Evolutionary conservation across 2,113 vertebrate genomes (phyloP), one percentile per base, ranked within the genome.

Genomic region (Stigmatopora argus): DNA sequence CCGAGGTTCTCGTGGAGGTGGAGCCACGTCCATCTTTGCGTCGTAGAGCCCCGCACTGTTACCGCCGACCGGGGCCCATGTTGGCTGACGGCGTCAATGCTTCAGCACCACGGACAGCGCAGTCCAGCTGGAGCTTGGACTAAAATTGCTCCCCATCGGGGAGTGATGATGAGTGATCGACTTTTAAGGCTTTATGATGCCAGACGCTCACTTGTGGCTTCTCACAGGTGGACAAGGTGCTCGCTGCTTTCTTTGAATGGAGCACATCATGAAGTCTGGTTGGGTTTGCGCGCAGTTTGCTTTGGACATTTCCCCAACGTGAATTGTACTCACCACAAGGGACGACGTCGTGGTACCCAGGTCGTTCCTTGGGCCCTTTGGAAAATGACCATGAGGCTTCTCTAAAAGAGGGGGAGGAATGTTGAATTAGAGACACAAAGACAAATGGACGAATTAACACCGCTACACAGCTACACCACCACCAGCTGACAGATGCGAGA

Each of bases 401-500:
- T 31, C 13, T 31, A 56, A 31, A 53, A 31, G 2, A 7, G 15
- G 31, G 51, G 19, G 51, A 13, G 21, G 21, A 23, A 23, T 53
- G 1, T 21, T 51, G 19, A 44, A 23, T 45, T 71, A 51, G 66
- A 72, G 59, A 67, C 5, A 18, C 62, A 68, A 58, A 15, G 58
- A 64, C 60, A 72, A 65, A 77, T 65, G 77, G 65, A 72, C 55
- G 70, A 64, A 35, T 69, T 21, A 18, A 34, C 66, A 49, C 45
- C 1, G 26, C 26, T 31, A 46, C 65, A 65, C 67, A 10, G 49
- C 21, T 19, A 62, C 62, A 31, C 61, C 15, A 73, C 78, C 71
- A 78, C 64, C 76, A 79, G 81, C 81, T 81, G 78, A 80, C 83
- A 83, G 83, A 78, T 77, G 75, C 78, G 78, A 83, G 83, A 84